Percentiles rank a stretch among this genome's conserved stretches.
Conservation (phyloP, 2,888 invertebrate species). For the Rhogogaster chlorosoma region DNA sequence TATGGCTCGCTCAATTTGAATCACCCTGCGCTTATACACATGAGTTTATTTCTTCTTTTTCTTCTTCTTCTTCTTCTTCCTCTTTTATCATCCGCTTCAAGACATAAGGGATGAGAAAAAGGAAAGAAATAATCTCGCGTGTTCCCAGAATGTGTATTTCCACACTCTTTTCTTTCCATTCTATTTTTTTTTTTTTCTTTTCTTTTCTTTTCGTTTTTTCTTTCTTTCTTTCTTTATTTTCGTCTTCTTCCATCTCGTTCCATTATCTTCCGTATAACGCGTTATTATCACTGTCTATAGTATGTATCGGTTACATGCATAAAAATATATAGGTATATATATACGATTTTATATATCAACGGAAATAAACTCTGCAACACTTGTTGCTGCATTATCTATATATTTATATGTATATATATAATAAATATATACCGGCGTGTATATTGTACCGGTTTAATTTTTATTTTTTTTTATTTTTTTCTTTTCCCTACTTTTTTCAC, state of each 20-base stretch:
- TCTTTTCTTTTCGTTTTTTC: neutral
- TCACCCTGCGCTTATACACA: no score
- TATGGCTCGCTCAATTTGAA: no score
- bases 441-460: neutral
- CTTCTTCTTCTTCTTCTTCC: neutral
- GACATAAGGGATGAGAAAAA: neutral
- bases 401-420: neutral
- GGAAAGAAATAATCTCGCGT: neutral
- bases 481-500: neutral
- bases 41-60: no score
- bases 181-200: neutral
- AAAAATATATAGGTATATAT: neutral
- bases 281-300: no score
- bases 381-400: slow-evolving; percentile 8
- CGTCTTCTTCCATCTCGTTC: neutral
- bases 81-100: no score
- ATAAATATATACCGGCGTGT: neutral
- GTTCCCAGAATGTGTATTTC: neutral
- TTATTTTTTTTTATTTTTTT: neutral
- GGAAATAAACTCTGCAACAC: neutral
- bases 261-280: neutral
- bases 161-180: neutral
- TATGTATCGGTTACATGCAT: neutral
- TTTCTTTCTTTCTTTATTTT: no score
- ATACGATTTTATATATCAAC: neutral